Evolutionary conservation across 2,113 vertebrate species (phyloP), one percentile per base, ranked within the genome.

Genomic region (Bos indicus): DNA sequence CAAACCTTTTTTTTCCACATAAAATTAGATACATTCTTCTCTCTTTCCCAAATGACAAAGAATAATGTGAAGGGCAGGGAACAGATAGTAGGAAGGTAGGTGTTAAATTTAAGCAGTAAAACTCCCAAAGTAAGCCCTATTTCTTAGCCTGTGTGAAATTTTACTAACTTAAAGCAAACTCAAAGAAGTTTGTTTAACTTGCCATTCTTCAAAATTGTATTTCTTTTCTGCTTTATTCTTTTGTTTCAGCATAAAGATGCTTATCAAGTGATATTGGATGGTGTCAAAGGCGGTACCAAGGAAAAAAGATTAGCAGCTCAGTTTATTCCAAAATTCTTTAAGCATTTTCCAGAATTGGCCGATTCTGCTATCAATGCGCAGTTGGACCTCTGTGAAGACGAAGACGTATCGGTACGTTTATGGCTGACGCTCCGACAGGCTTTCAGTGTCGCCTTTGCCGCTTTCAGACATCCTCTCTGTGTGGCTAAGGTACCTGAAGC

Each of bases 271-370:
- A 99, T 99, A 97, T 84, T 99, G 97, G 99, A 99, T 98, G 99
- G 99, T 1, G 99, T 99, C 64, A 99, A 99, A 97, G 99, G 99
- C n/a, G 99, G 99, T 59, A 99, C 99, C 3, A 99, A 99, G 98
- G 99, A 99, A 98, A 99, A 99, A 98, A 99, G 99, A 64, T 98
- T 99, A 97, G 99, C 99, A 62, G 99, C 99, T 60, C 99, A 99
- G 97, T 99, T 99, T 97, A 99, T 99, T 98, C 99, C 99, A 0
- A 99, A 99, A 23, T 99, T 99, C 98, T 99, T 99, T 98, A 99
- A 99, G 98, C 99, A 99, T 99, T 99, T 99, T 96, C 99, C 99
- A 17, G 99, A 99, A 88, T 98, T 99, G 87, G 99, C 99, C 5
- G 99, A 99, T 96, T 99, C 99, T 0, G 99, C 99, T 86, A 99